Evolutionary conservation across 2,888 invertebrate genomes (phyloP), one percentile per base, ranked within the genome.

Genomic region (Matsumyia berberina): DNA sequence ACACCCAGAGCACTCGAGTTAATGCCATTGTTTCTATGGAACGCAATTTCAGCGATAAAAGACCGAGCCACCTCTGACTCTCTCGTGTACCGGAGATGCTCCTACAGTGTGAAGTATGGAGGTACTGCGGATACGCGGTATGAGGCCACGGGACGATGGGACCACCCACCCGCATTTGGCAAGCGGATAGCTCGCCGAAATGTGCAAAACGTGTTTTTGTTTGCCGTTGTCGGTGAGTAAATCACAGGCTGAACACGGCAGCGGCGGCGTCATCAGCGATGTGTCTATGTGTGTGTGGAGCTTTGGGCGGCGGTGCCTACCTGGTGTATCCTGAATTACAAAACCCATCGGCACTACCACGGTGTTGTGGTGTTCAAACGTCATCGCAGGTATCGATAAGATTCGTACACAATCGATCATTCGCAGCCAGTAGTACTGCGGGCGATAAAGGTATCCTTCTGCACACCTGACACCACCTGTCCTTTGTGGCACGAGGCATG

Each of bases 361-460:
- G 8, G 24, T 33, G 29, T 33, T 31, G 42, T 62, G 39, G 42
- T 62, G 39, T 42, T 73, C 57, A 60, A 60, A 67, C 33, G 29
- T 69, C 46, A 57, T n/a, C 69, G 42, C n/a, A 39, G 29, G 57
- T 73, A 64, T 83, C 79, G 73, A 69, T 73, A 64, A 79, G 55
- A 73, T 78, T 83, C 60, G 55, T 83, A 67, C 69, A 73, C 78
- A 83, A 73, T 73, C 69, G 80, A 74, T 79, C 67, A 73, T 64
- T 83, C 39, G 29, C 42, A 53, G 9, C 37, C 58, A 33, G 24
- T 37, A 12, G 51, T 29, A 8, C 11, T 33, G 11, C 3, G 11
- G 19, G 31, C 31, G 53, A 64, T 49, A 17, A 19, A 58, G 67
- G 58, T 67, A 58, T 51, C 37, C 4, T 19, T 35, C 12, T 19